Conservation (phyloP, 64 coral and sea anemone species). For the Hydrozoanthus tunicans region DNA sequence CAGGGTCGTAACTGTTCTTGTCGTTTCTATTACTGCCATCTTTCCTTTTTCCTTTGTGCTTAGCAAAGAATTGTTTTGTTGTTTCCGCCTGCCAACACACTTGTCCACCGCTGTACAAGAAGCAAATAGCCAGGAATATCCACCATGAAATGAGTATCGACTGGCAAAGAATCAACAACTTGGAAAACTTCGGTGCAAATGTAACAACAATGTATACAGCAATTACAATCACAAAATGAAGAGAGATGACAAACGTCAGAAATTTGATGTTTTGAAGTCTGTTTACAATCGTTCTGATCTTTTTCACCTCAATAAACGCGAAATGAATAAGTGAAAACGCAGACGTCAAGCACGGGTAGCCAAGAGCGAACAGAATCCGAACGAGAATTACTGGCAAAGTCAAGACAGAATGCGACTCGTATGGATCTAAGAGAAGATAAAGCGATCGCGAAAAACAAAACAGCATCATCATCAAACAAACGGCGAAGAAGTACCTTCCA, state of each 20-base stretch:
- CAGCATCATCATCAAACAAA: slow-evolving; percentile 72
- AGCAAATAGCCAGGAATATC: slow-evolving; percentile 56
- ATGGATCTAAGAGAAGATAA: slow-evolving; percentile 68
- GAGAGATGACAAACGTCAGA: slow-evolving; percentile 51
- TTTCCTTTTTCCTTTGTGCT: slow-evolving; percentile 31
- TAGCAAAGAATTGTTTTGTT: slow-evolving; percentile 57
- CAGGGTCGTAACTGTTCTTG: neutral
- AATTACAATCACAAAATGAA: slow-evolving; percentile 73
- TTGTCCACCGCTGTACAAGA: slow-evolving; percentile 72
- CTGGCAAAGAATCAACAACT: slow-evolving; percentile 75
- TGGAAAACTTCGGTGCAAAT: slow-evolving; percentile 67
- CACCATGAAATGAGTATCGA: slow-evolving; percentile 80
- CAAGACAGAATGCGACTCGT: slow-evolving; percentile 68
- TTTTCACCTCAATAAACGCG: slow-evolving; percentile 86
- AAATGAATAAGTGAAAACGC: slow-evolving; percentile 81
- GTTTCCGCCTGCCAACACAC: slow-evolving; percentile 58
- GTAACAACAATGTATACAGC: slow-evolving; percentile 64
- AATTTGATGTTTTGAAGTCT: slow-evolving; percentile 88
- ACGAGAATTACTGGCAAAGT: slow-evolving; percentile 60
- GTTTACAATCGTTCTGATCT: slow-evolving; percentile 45
- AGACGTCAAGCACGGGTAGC: slow-evolving; percentile 79
- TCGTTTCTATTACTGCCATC: neutral
- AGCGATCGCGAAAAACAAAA: slow-evolving; percentile 64
- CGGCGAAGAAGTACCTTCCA: slow-evolving; percentile 68
- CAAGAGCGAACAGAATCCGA: slow-evolving; percentile 71